A percentile compares a stretch with the other conserved stretches of the same genome.
Evolutionary conservation across 2,113 vertebrate species (phyloP).

Genomic region (Prunella himalayana): DNA sequence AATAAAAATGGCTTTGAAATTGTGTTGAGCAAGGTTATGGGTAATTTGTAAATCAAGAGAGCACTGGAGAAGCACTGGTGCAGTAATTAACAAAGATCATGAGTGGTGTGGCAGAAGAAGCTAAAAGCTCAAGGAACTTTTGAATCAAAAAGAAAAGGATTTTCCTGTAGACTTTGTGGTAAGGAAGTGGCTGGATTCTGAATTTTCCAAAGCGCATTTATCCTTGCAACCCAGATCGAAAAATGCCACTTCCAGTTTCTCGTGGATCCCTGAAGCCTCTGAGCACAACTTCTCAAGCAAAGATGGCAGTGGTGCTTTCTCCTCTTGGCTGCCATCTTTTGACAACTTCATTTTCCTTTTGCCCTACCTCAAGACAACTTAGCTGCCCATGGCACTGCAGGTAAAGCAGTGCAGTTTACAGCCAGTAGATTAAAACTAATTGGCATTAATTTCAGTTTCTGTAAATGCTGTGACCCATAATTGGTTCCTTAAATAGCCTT

Average conservation of each 20-base stretch:
- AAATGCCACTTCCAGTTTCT: not conserved
- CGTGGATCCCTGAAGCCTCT: not conserved
- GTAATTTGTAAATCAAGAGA: not conserved
- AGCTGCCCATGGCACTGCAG: not conserved
- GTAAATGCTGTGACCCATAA: not conserved
- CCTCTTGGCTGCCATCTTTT: not conserved
- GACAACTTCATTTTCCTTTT: not conserved
- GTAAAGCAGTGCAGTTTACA: not conserved
- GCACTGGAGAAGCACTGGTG: not conserved
- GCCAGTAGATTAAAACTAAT: not conserved
- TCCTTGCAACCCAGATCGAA: not conserved
- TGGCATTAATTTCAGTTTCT: not conserved
- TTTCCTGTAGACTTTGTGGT: not conserved
- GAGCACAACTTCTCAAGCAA: not conserved
- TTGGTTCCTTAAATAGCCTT: not conserved
- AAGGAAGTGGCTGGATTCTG: not conserved
- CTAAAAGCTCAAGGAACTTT: not conserved
- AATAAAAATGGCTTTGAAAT: not conserved
- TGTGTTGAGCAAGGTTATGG: not conserved
- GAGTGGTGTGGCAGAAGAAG: not conserved
- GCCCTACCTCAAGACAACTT: fast-evolving
- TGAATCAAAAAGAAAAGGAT: not conserved
- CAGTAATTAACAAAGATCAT: not conserved
- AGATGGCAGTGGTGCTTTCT: not conserved
- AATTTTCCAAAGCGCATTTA: not conserved